Conservation (phyloP, 2,888 invertebrate species). For the Rambutsinella grinnellia region DNA sequence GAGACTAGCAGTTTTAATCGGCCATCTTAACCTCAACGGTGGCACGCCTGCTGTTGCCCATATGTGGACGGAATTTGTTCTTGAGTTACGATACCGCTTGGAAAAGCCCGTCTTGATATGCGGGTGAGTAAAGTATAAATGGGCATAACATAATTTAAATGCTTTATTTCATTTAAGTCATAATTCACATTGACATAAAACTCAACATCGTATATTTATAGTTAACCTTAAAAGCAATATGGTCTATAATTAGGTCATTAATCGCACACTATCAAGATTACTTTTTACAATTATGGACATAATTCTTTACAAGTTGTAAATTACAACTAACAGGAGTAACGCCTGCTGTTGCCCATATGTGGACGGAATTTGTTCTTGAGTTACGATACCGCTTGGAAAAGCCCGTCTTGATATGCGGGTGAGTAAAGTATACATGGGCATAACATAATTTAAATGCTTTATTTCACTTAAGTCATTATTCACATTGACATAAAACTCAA, state of each 20-base stretch:
- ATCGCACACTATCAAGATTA: no score
- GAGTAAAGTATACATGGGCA: conserved; percentile 71
- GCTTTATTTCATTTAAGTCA: not conserved
- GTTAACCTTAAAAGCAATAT: no score
- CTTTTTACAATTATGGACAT: no score
- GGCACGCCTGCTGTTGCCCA: conserved; percentile 84
- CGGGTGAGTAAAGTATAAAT: conserved; percentile 78
- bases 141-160: conserved; percentile 6
- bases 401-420: conserved; percentile 84
- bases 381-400: conserved; percentile 92
- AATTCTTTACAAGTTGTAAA: no score
- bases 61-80: conserved; percentile 93
- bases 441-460: conserved; percentile 5
- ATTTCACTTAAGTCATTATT: not conserved
- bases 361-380: conserved; percentile 94
- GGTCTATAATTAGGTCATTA: no score
- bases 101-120: conserved; percentile 83
- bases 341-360: conserved; percentile 90
- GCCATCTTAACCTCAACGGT: conserved; percentile 81
- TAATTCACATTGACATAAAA: not conserved
- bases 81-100: conserved; percentile 91
- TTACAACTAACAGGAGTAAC: no score
- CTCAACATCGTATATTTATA: no score
- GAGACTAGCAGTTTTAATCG: conserved; percentile 82
- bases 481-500: not conserved